Percentiles rank a stretch among this genome's conserved stretches.
Evolutionary conservation across 2,113 vertebrate genomes (phyloP).

Genomic region (Hystrix brachyura): DNA sequence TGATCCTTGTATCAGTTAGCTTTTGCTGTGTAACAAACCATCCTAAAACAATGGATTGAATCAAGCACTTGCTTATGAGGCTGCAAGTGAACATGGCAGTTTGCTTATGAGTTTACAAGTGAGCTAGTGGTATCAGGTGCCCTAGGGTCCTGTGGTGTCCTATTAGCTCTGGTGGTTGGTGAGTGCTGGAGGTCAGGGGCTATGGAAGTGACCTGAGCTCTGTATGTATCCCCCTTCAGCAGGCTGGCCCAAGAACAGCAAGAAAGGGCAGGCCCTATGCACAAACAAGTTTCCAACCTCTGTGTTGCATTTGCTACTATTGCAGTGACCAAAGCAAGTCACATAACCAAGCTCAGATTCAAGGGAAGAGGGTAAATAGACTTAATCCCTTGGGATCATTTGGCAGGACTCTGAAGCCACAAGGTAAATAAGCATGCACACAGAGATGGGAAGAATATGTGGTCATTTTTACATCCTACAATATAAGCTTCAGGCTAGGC

Average conservation of each 20-base stretch:
- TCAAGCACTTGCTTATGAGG: not conserved
- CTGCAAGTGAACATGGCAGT: not conserved
- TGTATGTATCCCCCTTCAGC: accelerated
- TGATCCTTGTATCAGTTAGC: not conserved
- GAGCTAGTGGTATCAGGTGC: not conserved
- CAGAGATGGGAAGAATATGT: not conserved
- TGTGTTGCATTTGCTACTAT: not conserved
- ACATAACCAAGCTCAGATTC: not conserved
- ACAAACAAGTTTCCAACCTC: not conserved
- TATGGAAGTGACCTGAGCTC: not conserved
- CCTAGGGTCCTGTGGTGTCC: not conserved
- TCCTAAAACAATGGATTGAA: not conserved
- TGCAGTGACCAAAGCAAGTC: not conserved
- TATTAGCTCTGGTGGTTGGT: not conserved
- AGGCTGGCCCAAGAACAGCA: not conserved
- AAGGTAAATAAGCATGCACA: too few relatives aligned
- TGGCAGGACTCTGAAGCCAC: not conserved
- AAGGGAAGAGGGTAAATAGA: accelerated
- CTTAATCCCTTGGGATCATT: not conserved
- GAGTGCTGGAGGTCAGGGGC: not conserved
- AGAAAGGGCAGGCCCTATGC: not conserved
- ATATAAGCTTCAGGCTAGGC: not conserved
- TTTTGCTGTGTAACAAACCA: not conserved
- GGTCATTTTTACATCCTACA: not conserved
- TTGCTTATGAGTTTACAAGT: not conserved